phyloP scores from a whole-genome alignment of 2,113 vertebrate species.

The Aspidoscelis tigris region DNA sequence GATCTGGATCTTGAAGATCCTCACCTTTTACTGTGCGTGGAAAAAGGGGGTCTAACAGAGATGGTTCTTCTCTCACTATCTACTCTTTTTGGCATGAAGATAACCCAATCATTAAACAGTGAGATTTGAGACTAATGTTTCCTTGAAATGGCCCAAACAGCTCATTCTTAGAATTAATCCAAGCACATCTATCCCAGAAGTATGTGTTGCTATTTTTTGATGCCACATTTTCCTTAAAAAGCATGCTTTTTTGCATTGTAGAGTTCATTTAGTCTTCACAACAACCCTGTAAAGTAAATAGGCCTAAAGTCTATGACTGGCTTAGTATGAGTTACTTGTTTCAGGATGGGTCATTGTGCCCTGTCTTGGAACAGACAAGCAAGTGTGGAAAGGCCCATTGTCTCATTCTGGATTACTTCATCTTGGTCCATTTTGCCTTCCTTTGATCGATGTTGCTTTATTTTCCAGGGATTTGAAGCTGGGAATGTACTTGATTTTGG shows the following conservation, averaged over 20 bases:
- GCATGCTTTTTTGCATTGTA: background rate
- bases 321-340: too few species aligned
- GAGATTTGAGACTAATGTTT: constrained; percentile 18
- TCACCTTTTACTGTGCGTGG: too few species aligned
- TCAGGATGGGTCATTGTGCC: too few species aligned
- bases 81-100: background rate
- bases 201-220: background rate
- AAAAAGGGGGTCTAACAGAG: too few species aligned
- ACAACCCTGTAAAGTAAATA: too few species aligned
- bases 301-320: too few species aligned
- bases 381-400: background rate
- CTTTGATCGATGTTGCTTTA: constrained; percentile 12
- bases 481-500: background rate
- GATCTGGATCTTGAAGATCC: too few species aligned
- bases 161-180: background rate
- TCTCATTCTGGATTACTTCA: background rate
- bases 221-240: background rate
- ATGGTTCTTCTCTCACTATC: background rate
- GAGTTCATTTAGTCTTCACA: too few species aligned
- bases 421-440: constrained; percentile 5
- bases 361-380: background rate
- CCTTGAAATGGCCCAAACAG: background rate
- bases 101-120: background rate
- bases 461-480: background rate
- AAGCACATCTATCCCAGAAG: background rate